phyloP scores from a whole-genome alignment of 2,797 vertebrate genomes.

The Spinus olivaceus region DNA sequence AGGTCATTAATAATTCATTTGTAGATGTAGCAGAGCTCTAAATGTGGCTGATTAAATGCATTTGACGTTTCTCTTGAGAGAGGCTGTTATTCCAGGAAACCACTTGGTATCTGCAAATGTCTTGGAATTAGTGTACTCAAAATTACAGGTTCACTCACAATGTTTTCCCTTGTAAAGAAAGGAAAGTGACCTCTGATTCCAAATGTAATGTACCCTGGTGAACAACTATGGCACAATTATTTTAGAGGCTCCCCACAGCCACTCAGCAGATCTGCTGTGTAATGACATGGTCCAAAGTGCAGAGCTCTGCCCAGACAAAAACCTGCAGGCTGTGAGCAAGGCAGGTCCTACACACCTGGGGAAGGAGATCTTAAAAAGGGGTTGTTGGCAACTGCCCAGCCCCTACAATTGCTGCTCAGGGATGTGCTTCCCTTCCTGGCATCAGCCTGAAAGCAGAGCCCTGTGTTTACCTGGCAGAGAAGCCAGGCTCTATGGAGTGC shows the following conservation, averaged over 20 bases:
- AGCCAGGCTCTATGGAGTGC: accelerated
- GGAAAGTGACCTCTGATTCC: neutral
- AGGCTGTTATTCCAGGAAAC: slow-evolving; percentile 55
- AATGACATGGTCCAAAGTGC: accelerated
- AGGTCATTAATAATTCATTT: slow-evolving; percentile 60
- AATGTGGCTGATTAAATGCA: slow-evolving; percentile 62
- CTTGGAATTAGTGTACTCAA: slow-evolving; percentile 14
- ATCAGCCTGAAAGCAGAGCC: neutral
- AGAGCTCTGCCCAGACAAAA: neutral
- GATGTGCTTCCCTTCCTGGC: neutral
- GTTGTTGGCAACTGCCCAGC: neutral
- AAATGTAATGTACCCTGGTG: neutral
- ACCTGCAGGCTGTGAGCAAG: neutral
- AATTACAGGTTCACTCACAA: neutral
- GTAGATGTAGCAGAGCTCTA: slow-evolving; percentile 43
- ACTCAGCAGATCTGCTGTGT: neutral
- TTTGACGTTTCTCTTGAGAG: slow-evolving; percentile 51
- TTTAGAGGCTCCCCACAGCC: neutral
- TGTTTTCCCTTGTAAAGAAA: neutral
- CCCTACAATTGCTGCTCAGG: neutral
- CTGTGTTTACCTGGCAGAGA: neutral
- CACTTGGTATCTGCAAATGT: slow-evolving; percentile 9
- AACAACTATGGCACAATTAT: neutral
- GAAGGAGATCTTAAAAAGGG: neutral
- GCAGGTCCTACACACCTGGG: neutral